phyloP scores from a whole-genome alignment of 1,140 invertebrate species.

The Leptoteleia sp. region DNA sequence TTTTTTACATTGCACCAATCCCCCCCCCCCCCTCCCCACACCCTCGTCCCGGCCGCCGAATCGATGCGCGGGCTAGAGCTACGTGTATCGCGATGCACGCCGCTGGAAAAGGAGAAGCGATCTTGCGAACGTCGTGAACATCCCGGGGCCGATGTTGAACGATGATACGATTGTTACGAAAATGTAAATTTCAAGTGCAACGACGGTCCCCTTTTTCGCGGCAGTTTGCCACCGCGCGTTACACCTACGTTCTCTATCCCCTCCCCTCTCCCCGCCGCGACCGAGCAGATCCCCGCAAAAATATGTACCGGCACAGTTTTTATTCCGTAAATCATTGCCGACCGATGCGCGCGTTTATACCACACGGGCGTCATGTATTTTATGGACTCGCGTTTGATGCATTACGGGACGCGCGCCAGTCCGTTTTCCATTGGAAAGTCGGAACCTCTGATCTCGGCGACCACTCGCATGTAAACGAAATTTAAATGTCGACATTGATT shows the following conservation, averaged over 20 bases:
- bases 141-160: constrained; percentile 53
- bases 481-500: constrained; percentile 29
- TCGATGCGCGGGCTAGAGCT: constrained; percentile 52
- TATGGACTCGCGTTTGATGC: constrained; percentile 60
- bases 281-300: neutral
- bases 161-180: constrained; percentile 65
- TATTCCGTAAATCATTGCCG: constrained; percentile 52
- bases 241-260: constrained; percentile 16
- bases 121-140: constrained; percentile 44
- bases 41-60: neutral
- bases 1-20: too few species aligned
- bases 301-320: constrained; percentile 23
- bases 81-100: constrained; percentile 57
- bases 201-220: constrained; percentile 35
- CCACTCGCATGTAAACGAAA: constrained; percentile 43
- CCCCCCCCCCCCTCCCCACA: too few species aligned
- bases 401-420: constrained; percentile 26
- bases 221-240: constrained; percentile 47
- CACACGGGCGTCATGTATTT: constrained; percentile 52
- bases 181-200: constrained; percentile 56
- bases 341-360: constrained; percentile 26
- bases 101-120: constrained; percentile 48
- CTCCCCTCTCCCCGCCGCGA: neutral
- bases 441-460: constrained; percentile 46
- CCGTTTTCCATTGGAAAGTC: constrained; percentile 35